Percentiles rank a stretch among this genome's conserved stretches.
Evolutionary conservation across 2,888 invertebrate genomes (phyloP).

Genomic region (Tachystola acroxantha): DNA sequence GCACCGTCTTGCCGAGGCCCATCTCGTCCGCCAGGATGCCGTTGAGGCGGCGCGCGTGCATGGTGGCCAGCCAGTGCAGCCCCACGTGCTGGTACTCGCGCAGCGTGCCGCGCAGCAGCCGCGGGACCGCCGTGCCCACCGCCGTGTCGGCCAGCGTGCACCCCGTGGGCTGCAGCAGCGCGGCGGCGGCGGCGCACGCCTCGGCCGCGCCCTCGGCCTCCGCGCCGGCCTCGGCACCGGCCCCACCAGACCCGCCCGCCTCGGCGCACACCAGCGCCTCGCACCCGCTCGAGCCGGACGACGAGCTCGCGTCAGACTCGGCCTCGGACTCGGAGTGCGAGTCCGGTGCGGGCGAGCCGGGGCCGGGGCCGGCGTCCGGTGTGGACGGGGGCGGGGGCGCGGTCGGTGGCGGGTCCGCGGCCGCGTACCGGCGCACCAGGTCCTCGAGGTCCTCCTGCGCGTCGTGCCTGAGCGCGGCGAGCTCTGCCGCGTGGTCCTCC

Average conservation of each 20-base stretch:
- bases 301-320: slow-evolving; percentile 29
- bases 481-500: slow-evolving; percentile 79
- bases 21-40: slow-evolving; percentile 98
- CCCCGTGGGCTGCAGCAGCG: slow-evolving; percentile 98
- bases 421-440: slow-evolving; percentile 82
- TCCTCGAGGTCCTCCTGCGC: slow-evolving; percentile 91
- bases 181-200: slow-evolving; percentile 95
- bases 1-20: slow-evolving; percentile 98
- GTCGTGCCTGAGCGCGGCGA: slow-evolving; percentile 88
- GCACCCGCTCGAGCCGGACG: slow-evolving; percentile 22
- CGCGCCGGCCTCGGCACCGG: slow-evolving; percentile 18
- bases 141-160: slow-evolving; percentile 96
- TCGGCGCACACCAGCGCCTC: slow-evolving; percentile 1
- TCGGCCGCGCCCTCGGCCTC: slow-evolving; percentile 47
- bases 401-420: slow-evolving; percentile 16
- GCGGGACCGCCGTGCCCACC: slow-evolving; percentile 95
- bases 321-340: slow-evolving; percentile 20
- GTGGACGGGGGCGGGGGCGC: slow-evolving; percentile 19
- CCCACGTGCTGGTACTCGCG: slow-evolving; percentile 99
- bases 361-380: slow-evolving; percentile 20
- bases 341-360: slow-evolving; percentile 25
- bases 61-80: slow-evolving; percentile 97
- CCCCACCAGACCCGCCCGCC: slow-evolving; percentile 25
- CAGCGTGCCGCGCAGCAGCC: slow-evolving; percentile 91
- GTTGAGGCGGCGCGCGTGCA: slow-evolving; percentile 96